A percentile compares a stretch with the other conserved stretches of the same genome.
Evolutionary conservation across 2,888 invertebrate species (phyloP).

Genomic region (Nemotelus pantherinus): DNA sequence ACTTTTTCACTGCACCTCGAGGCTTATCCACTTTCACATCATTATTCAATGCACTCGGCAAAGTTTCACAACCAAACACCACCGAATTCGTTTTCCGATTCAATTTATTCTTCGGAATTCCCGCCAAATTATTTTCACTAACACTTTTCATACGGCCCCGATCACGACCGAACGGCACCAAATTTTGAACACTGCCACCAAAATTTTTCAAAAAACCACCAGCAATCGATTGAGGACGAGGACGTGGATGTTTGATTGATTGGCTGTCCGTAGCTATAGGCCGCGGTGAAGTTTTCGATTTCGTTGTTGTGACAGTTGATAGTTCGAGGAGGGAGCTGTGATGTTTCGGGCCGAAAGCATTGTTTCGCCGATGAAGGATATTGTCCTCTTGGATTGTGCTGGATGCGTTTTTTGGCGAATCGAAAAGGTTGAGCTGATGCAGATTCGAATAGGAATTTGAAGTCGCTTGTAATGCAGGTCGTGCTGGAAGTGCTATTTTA

Average conservation of each 20-base stretch:
- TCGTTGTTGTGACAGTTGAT: background rate
- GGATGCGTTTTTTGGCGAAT: slow-evolving; percentile 17
- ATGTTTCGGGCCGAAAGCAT: slow-evolving; percentile 8
- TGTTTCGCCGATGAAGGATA: slow-evolving; percentile 47
- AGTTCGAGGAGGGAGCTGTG: slow-evolving; percentile 1
- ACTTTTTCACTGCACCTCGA: slow-evolving; percentile 40
- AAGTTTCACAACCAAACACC: slow-evolving; percentile 1
- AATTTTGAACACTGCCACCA: slow-evolving; percentile 50
- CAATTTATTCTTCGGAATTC: slow-evolving; percentile 31
- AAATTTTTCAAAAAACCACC: slow-evolving; percentile 43
- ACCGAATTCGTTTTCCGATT: slow-evolving; percentile 36
- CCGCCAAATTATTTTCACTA: slow-evolving; percentile 51
- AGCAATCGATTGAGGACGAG: background rate
- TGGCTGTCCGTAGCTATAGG: slow-evolving; percentile 25
- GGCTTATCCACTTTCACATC: background rate
- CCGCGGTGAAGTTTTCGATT: slow-evolving; percentile 23
- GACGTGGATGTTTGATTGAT: slow-evolving; percentile 21
- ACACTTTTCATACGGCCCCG: slow-evolving; percentile 45
- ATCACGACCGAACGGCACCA: slow-evolving; percentile 39
- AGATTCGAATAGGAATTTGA: slow-evolving; percentile 22
- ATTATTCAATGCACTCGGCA: background rate
- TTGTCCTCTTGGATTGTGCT: slow-evolving; percentile 49
- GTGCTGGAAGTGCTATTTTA: background rate
- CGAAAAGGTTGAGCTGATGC: slow-evolving; percentile 4
- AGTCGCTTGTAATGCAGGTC: background rate